These are phyloP conservation scores for Eilema griseolum DNA, from an alignment of 2,888 invertebrate genomes.

Conservation along the genomic window DNA sequence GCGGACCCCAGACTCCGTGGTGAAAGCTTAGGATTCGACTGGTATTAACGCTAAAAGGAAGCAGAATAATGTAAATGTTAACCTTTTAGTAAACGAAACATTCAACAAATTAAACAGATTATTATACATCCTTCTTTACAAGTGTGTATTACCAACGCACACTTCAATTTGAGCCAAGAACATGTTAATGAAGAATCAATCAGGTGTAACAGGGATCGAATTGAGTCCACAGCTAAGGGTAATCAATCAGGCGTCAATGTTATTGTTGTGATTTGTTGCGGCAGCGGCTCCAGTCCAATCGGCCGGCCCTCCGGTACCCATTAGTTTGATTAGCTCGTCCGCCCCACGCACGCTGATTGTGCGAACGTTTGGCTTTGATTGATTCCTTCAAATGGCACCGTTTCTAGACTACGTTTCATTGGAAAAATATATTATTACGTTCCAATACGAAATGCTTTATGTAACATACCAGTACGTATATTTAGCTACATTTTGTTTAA, in stretches of 20 bases:
- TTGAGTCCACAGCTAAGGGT: constrained; percentile 69
- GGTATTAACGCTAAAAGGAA: too few species aligned
- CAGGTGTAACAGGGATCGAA: constrained; percentile 72
- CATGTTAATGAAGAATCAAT: constrained; percentile 68
- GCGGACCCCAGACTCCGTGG: too few species aligned
- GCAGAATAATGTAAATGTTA: too few species aligned
- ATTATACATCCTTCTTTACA: not conserved
- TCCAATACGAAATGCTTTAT: constrained; percentile 26
- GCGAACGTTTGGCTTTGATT: constrained; percentile 79
- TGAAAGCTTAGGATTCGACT: too few species aligned
- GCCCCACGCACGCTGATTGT: constrained; percentile 79
- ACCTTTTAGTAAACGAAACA: not conserved
- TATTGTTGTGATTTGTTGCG: constrained; percentile 83
- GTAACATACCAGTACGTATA: too few species aligned
- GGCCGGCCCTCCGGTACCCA: constrained; percentile 68
- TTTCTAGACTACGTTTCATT: constrained; percentile 60
- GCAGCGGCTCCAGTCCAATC: constrained; percentile 60
- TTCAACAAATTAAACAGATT: not conserved
- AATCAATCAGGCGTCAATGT: constrained; percentile 80
- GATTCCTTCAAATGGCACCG: constrained; percentile 77
- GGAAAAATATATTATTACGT: constrained; percentile 49
- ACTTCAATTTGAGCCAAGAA: constrained; percentile 33
- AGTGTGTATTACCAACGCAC: not conserved
- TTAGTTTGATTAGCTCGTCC: constrained; percentile 84
- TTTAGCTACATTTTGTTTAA: not conserved